Evolutionary conservation across 2,888 invertebrate species (phyloP).

Genomic region (Drosophila seclusa): DNA sequence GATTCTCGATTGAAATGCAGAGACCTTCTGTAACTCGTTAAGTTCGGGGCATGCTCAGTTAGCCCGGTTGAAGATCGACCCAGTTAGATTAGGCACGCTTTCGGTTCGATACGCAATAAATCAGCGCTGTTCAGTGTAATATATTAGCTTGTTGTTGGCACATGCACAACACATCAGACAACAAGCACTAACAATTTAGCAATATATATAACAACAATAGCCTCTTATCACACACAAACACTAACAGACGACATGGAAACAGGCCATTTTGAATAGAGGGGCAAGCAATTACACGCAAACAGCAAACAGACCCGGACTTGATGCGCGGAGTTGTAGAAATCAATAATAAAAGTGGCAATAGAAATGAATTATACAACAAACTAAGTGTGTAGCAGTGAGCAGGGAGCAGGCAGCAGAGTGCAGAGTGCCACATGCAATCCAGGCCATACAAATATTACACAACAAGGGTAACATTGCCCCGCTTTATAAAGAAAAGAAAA

Average conservation of each 20-base stretch:
- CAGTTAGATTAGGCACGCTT: conserved; percentile 61
- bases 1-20: conserved; percentile 6
- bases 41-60: conserved; percentile 13
- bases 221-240: conserved; percentile 48
- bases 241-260: conserved; percentile 15
- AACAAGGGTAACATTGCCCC: conserved; percentile 74
- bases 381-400: conserved; percentile 9
- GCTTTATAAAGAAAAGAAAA: conserved; percentile 16
- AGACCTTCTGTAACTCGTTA: conserved; percentile 22
- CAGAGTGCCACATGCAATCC: conserved; percentile 59
- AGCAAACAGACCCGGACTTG: conserved; percentile 22
- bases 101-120: conserved; percentile 52
- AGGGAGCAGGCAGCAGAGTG: neutral
- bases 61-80: conserved; percentile 62
- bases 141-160: conserved; percentile 48
- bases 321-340: conserved; percentile 47
- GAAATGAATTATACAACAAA: conserved; percentile 55
- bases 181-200: conserved; percentile 25
- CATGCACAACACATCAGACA: conserved; percentile 28
- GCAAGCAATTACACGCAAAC: conserved; percentile 49
- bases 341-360: conserved; percentile 68
- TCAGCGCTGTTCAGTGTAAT: conserved; percentile 34
- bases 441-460: conserved; percentile 60
- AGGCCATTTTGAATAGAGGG: conserved; percentile 43
- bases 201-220: conserved; percentile 29